Base-by-base conservation (phyloP, 2,113 vertebrate species). In the Calidris pygmaea region DNA sequence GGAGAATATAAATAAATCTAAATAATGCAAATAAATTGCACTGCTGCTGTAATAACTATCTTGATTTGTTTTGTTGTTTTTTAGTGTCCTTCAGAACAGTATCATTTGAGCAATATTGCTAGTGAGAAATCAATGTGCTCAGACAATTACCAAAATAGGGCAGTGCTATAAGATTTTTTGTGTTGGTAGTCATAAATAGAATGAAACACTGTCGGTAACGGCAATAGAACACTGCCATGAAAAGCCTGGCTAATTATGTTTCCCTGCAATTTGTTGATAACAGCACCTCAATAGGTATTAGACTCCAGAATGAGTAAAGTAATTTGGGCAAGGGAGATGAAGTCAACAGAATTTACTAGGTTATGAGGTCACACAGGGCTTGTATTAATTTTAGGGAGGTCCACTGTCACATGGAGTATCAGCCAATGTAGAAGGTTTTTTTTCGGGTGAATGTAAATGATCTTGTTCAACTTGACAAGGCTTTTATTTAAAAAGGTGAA, bases 41-140 rank as follows among this genome's bases (percentile, higher is more conserved):
- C 7, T 85, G 80, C 14, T 50, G 32, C 30, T 75, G 14, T 80
- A 96, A 75, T 75, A 90, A 83, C 35, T 34, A 45, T 43, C 83
- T 86, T 94, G 85, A 65, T 86, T 88, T 67, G 58, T 78, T 89
- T 77, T 35, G 26, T 21, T 86, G 34, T 84, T 80, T 68, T 86
- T 93, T 83, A 84, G 37, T 77, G 79, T 75, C 74, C 84, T 89
- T 94, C 60, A 79, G 81, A 95, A 88, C 43, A 29, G 6, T 39
- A 89, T 67, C 39, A 71, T 80, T 78, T 86, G 56, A 81, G 34
- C 65, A 81, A 37, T 76, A 70, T 35, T 89, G 65, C 77, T 79
- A 66, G 62, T 76, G 53, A 72, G 88, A 95, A 96, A 92, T 89
- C 86, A 86, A 29, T 88, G 72, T 79, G 39, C 24, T 79, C 67